Evolutionary conservation across 2,113 vertebrate genomes (phyloP).

Genomic region (Bubo bubo): DNA sequence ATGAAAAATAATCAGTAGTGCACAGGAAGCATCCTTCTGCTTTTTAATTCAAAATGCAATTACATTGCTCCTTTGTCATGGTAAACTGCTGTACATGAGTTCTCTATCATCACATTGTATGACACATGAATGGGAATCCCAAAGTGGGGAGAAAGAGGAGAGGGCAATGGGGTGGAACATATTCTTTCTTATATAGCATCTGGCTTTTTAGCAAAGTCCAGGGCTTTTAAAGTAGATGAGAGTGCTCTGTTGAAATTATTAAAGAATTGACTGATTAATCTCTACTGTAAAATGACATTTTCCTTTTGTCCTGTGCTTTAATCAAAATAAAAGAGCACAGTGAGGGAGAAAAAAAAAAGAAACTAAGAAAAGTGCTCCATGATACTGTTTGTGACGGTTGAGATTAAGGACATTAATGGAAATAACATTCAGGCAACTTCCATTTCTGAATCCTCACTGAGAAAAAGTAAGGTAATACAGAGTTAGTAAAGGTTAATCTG

Average conservation of each 20-base stretch:
- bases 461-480: not conserved
- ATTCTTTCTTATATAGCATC: not conserved
- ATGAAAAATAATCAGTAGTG: not conserved
- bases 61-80: not conserved
- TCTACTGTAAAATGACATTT: not conserved
- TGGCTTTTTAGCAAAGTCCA: not conserved
- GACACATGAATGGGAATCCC: not conserved
- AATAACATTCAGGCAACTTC: not conserved
- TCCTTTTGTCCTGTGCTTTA: not conserved
- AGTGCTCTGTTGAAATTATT: not conserved
- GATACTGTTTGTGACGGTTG: not conserved
- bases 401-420: not conserved
- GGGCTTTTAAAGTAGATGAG: not conserved
- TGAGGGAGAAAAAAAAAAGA: not conserved
- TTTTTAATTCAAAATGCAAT: not conserved
- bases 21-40: not conserved
- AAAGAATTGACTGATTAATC: not conserved
- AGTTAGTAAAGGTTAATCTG: not conserved
- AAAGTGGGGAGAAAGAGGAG: not conserved
- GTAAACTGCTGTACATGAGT: not conserved
- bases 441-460: not conserved
- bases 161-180: not conserved
- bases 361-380: not conserved
- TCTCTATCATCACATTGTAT: not conserved
- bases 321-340: not conserved